These are phyloP conservation scores for Atopsyche davidsoni DNA, from an alignment of 1,140 invertebrate genomes.

Conservation along the genomic window DNA sequence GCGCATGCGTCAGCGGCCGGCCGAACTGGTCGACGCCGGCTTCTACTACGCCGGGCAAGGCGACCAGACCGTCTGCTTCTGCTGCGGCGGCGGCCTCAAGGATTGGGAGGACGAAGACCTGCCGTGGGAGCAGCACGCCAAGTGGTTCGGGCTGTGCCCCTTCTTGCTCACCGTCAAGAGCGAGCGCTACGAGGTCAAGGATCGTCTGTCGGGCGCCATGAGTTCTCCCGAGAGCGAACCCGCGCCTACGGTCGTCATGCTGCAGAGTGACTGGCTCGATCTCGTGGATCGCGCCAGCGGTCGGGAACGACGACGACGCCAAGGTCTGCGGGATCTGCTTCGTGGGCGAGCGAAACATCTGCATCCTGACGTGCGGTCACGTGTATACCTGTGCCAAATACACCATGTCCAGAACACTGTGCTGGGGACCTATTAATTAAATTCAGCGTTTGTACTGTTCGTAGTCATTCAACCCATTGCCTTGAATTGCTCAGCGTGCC, in stretches of 20 bases:
- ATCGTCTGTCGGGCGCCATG: conserved; percentile 1
- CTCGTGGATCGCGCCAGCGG: conserved; percentile 3
- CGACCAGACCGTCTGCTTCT: conserved; percentile 80
- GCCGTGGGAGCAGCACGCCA: conserved; percentile 83
- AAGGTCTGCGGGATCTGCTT: conserved; percentile 60
- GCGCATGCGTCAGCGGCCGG: conserved; percentile 66
- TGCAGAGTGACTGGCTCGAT: neutral
- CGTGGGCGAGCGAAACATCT: conserved; percentile 72
- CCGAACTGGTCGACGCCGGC: conserved; percentile 75
- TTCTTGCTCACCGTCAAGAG: conserved; percentile 72
- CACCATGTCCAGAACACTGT: conserved; percentile 28
- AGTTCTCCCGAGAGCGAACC: neutral
- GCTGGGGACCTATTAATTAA: no score
- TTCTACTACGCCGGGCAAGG: conserved; percentile 84
- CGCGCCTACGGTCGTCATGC: neutral
- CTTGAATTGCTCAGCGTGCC: no score
- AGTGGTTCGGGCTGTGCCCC: conserved; percentile 74
- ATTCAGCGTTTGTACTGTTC: no score
- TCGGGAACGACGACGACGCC: conserved; percentile 34
- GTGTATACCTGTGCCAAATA: conserved; percentile 83
- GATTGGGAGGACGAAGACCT: conserved; percentile 82
- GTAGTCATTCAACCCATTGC: no score
- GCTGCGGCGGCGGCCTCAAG: conserved; percentile 79
- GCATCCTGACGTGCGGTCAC: conserved; percentile 82
- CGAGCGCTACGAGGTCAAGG: conserved; percentile 55